Evolutionary conservation across 2,113 vertebrate genomes (phyloP), one percentile per base, ranked within the genome.

Genomic region (Henicopernis longicauda): DNA sequence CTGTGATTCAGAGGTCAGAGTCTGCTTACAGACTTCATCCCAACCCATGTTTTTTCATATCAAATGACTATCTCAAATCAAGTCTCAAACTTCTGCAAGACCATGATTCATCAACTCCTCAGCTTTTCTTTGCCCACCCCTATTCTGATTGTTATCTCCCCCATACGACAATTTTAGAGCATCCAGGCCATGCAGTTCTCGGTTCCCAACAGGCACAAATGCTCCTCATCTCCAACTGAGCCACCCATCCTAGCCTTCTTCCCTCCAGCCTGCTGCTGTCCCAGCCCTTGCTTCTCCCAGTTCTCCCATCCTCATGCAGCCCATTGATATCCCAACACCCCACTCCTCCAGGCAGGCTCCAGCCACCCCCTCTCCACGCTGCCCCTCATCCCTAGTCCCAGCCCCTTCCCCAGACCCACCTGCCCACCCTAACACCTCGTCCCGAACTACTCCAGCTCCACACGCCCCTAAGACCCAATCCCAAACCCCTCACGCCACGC

Each of bases 291-390:
- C 11, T 29, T 20, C n/a, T 34, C 31, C 34, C 34, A 25, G 0
- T 8, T 9, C 14, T 42, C 26, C 44, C n/a, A 40, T 1, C 8
- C 50, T 10, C 57, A 7, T 1, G 16, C 19, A 58, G 32, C 12
- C 38, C 3, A 9, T 0, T 1, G 34, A 42, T 0, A 71, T 0
- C 17, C 45, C 54, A 32, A 18, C 17, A 29, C 10, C 13, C 7
- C 34, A 9, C 7, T 22, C 23, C 9, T 9, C 4, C 52, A 36
- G 29, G 5, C 11, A 38, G 25, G 7, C 25, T 36, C 17, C 55
- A 9, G 25, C 16, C n/a, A 4, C 4, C 29, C 27, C 26, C 18
- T n/a, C n/a, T n/a, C n/a, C n/a, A n/a, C n/a, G n/a, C n/a, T n/a
- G n/a, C n/a, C n/a, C n/a, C n/a, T n/a, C n/a, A n/a, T n/a, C n/a